Conservation (phyloP, 1,140 invertebrate genomes). For the Bombus impatiens region DNA sequence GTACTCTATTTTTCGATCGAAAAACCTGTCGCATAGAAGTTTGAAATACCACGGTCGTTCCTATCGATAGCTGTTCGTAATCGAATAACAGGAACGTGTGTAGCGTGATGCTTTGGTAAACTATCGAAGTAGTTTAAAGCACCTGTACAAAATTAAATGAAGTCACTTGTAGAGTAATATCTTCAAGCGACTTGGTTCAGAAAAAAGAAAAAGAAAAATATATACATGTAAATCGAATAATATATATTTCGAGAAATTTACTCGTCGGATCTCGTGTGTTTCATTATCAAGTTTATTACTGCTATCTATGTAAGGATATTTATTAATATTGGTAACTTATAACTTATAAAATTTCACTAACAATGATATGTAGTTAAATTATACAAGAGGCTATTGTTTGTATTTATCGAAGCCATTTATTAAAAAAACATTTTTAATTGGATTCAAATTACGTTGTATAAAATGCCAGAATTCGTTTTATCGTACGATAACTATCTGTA, state of each 20-base stretch:
- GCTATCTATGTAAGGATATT: not conserved
- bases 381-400: not conserved
- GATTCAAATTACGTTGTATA: not conserved
- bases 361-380: not conserved
- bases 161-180: not conserved
- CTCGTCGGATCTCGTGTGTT: not conserved
- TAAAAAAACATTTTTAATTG: not conserved
- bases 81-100: constrained; percentile 16
- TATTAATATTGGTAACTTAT: not conserved
- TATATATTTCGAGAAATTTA: not conserved
- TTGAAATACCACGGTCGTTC: not conserved
- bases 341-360: not conserved
- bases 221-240: not conserved
- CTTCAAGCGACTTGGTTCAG: not conserved
- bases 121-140: constrained; percentile 8
- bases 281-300: not conserved
- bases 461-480: not conserved
- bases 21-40: constrained; percentile 9
- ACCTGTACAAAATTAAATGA: not conserved
- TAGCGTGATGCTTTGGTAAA: not conserved
- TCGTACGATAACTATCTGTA: not conserved
- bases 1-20: not conserved
- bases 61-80: constrained; percentile 9
- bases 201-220: not conserved
- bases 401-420: not conserved